A percentile compares a stretch with the other conserved stretches of the same genome.
Evolutionary conservation across 2,113 vertebrate genomes (phyloP).

Genomic region (Saccopteryx leptura): DNA sequence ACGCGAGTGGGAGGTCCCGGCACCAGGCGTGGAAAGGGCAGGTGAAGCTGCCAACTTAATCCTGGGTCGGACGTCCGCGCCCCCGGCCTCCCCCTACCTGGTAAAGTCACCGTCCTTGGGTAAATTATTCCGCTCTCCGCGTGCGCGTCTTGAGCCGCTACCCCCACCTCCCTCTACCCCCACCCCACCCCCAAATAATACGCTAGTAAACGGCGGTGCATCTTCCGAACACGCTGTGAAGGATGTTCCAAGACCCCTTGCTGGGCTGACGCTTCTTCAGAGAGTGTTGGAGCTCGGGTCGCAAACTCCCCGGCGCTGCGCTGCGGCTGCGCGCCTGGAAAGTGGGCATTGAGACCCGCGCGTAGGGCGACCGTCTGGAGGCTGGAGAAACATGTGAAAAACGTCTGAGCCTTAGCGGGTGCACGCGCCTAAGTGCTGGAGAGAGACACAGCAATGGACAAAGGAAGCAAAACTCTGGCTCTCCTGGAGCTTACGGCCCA

Average conservation of each 20-base stretch:
- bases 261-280: background rate
- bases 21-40: background rate
- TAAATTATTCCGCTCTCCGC: accelerated
- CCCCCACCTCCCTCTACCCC: background rate
- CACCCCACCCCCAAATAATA: too few species aligned
- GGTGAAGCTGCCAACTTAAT: background rate
- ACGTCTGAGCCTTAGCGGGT: background rate
- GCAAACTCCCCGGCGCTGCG: background rate
- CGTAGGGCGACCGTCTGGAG: background rate
- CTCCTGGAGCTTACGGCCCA: background rate
- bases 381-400: accelerated
- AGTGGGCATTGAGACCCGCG: background rate
- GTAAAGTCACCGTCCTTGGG: background rate
- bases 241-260: background rate
- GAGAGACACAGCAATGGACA: accelerated
- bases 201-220: accelerated
- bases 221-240: background rate
- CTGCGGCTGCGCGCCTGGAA: background rate
- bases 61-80: background rate
- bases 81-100: accelerated
- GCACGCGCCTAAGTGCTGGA: background rate
- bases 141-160: background rate
- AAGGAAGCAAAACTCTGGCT: background rate
- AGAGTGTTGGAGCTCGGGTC: background rate
- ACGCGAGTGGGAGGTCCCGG: background rate